Percentiles rank a stretch among this genome's conserved stretches.
Evolutionary conservation across 2,797 vertebrate species (phyloP).

Genomic region (Pipistrellus nathusii): DNA sequence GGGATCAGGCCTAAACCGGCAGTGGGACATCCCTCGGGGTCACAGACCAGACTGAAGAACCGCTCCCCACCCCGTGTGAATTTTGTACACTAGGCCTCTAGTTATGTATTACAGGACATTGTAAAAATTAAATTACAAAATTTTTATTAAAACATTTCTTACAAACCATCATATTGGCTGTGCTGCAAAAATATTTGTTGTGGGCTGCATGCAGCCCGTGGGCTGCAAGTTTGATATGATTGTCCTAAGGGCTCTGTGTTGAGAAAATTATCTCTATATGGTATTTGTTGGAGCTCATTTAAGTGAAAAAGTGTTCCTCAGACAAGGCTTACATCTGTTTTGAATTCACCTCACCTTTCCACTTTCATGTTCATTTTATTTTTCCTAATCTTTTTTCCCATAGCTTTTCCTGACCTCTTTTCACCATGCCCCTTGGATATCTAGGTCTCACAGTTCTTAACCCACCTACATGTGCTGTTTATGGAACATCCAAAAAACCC

Average conservation of each 20-base stretch:
- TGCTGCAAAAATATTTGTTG: no score
- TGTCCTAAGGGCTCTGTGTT: background rate
- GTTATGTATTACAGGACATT: no score
- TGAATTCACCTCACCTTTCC: constrained; percentile 19
- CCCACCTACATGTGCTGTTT: background rate
- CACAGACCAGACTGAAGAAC: no score
- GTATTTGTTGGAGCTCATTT: background rate
- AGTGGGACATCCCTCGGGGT: no score
- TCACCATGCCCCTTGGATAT: background rate
- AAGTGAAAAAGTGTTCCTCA: background rate
- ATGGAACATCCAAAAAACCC: background rate
- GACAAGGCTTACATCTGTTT: constrained; percentile 17
- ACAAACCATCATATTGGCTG: no score
- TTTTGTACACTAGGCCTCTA: no score
- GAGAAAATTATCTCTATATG: background rate
- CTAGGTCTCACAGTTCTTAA: background rate
- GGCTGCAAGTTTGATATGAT: no score
- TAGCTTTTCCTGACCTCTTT: background rate
- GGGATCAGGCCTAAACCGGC: no score
- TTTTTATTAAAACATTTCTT: no score
- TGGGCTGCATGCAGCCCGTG: no score
- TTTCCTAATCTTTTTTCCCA: background rate
- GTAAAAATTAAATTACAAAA: no score
- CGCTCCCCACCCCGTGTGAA: no score
- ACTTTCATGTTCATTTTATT: background rate